Conservation (phyloP, 1,140 invertebrate genomes). For the Saccostrea glomerata region DNA sequence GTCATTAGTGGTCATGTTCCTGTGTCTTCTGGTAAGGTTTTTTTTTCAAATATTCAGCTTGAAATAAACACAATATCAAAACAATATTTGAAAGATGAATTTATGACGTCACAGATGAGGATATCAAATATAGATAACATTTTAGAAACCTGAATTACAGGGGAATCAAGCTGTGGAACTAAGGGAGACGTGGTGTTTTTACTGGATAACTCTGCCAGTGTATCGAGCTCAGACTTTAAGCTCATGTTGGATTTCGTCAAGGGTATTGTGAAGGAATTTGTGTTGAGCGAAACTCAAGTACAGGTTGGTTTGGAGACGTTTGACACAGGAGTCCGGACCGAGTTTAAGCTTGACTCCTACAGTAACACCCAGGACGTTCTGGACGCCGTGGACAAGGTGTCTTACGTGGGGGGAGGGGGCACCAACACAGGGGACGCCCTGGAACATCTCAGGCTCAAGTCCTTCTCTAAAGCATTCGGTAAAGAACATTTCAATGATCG, state of each 20-base stretch:
- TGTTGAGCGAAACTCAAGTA: background rate
- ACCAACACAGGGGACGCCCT: conserved; percentile 20
- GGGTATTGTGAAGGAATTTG: background rate
- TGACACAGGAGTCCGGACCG: background rate
- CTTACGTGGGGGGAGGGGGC: background rate
- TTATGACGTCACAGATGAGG: no score
- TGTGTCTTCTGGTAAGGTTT: background rate
- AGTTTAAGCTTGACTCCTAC: background rate
- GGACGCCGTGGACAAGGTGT: background rate
- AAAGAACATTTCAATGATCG: background rate
- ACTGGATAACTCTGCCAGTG: background rate
- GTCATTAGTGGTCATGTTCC: background rate
- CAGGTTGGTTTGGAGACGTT: conserved; percentile 20
- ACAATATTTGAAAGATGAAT: no score
- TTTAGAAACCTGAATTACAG: background rate
- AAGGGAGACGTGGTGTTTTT: conserved; percentile 40
- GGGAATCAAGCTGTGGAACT: background rate
- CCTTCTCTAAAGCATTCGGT: background rate
- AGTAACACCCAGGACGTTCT: background rate
- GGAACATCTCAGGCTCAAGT: conserved; percentile 20
- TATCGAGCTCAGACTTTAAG: background rate
- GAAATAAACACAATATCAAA: no score
- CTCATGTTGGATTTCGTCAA: background rate
- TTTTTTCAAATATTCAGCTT: background rate
- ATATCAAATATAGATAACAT: no score